Base-by-base conservation (phyloP, 1,140 invertebrate genomes). In the Cotesia chilonis region DNA sequence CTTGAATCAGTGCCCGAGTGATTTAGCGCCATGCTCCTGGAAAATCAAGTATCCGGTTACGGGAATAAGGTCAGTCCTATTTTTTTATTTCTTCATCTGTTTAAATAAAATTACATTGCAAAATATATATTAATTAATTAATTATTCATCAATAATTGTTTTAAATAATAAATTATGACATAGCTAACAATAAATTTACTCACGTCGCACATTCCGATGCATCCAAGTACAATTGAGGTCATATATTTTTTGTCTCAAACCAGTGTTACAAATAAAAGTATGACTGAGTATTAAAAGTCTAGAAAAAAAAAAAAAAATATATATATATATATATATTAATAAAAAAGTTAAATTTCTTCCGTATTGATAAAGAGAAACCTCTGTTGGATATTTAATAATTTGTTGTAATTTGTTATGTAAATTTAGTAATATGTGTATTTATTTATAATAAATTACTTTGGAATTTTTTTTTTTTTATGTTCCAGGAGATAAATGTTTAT, bases 401-500 rank as follows among this genome's bases (percentile, higher is more conserved):
- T 3, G 28, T 28, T 28, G 28, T 28, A 28, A 28, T 28, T 28
- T 28, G 28, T 28, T 28, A 28, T 28, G 28, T 28, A 28, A 28
- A 28, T 28, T 28, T 28, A 28, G 28, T 28, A 28, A 28, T 28
- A 28, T 28, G 28, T 28, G 28, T 28, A 28, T 28, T 28, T 28
- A 28, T 71, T 60, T 60, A 12, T 65, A 60, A 17, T 38, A 5
- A 41, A 66, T 17, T 60, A 28, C 4, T 6, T 51, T 6, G 2
- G 17, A 54, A 54, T 54, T 71, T 68, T n/a, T 35, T 35, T 71
- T 64, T 54, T 35, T 71, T 64, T 54, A 10, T 70, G 59, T 5
- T 67, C 61, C 20, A 79, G 78, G 73, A 57, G 6, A 61, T 75
- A 41, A 65, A 65, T 20, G 68, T 69, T 4, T 81, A 81, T 54